A percentile compares a stretch with the other conserved stretches of the same genome.
phyloP scores from a whole-genome alignment of 2,888 invertebrate species.

The Mycogona germanica region DNA sequence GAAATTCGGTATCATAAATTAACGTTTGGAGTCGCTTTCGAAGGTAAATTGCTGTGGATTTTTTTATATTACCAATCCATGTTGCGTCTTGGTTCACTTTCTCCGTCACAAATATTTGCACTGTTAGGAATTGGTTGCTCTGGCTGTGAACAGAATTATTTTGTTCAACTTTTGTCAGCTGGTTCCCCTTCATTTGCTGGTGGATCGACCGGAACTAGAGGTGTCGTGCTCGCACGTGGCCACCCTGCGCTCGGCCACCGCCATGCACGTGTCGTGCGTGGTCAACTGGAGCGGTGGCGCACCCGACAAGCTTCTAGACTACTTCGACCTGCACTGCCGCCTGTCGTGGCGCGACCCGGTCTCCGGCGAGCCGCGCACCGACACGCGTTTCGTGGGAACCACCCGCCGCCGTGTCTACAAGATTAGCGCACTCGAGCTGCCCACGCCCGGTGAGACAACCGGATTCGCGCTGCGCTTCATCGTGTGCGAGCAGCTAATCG shows the following conservation, averaged over 20 bases:
- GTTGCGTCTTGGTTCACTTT: no score
- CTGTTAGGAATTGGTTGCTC: no score
- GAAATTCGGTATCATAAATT: no score
- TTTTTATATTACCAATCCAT: no score
- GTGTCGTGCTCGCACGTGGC: slow-evolving; percentile 1
- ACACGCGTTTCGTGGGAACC: neutral
- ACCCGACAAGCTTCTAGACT: neutral
- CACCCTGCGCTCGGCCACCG: neutral
- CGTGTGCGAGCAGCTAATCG: slow-evolving; percentile 2
- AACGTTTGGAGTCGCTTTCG: no score
- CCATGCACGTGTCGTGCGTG: slow-evolving; percentile 5
- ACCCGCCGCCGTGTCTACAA: slow-evolving; percentile 2
- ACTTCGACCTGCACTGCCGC: slow-evolving; percentile 5
- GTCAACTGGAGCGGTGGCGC: slow-evolving; percentile 3
- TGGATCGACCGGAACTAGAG: neutral
- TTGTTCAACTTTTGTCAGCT: no score
- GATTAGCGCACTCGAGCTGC: slow-evolving; percentile 3
- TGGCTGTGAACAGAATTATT: no score
- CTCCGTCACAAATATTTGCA: no score
- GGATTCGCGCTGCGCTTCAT: slow-evolving; percentile 1
- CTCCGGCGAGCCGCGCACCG: neutral
- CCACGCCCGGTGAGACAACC: neutral
- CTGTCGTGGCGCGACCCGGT: neutral
- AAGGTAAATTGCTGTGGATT: no score
- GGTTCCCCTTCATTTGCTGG: neutral